Evolutionary conservation across 2,797 vertebrate species (phyloP).

Genomic region (Coreius guichenoti): DNA sequence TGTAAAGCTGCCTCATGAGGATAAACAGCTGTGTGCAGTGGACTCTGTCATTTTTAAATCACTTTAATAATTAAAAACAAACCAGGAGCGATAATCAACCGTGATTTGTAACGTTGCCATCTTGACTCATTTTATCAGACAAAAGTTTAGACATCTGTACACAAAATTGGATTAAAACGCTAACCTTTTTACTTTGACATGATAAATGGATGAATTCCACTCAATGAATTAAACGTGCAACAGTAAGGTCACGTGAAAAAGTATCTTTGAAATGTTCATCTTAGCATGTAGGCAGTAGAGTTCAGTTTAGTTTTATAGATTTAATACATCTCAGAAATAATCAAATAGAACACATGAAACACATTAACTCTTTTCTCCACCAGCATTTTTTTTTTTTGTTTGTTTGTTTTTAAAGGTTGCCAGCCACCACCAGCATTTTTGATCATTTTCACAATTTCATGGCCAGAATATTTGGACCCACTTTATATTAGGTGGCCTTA

Average conservation of each 20-base stretch:
- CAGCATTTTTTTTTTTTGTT: too few relatives aligned
- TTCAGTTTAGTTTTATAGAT: not conserved
- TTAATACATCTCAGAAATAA: not conserved
- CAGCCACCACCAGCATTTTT: too few relatives aligned
- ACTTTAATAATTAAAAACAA: not conserved
- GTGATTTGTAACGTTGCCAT: not conserved
- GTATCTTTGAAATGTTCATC: not conserved
- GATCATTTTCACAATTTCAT: too few relatives aligned
- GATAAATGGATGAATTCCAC: not conserved
- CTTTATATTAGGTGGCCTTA: too few relatives aligned
- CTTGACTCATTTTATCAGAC: not conserved
- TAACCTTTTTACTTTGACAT: not conserved
- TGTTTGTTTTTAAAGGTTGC: too few relatives aligned
- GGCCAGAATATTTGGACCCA: too few relatives aligned
- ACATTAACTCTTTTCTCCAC: too few relatives aligned
- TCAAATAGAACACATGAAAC: too few relatives aligned
- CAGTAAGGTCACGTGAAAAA: not conserved
- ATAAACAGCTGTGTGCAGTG: not conserved
- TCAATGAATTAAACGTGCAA: not conserved
- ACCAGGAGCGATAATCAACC: not conserved
- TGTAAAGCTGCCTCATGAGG: constrained; percentile 10
- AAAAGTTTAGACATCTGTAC: not conserved
- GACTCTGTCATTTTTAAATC: not conserved
- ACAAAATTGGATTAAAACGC: not conserved
- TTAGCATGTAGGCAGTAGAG: not conserved